A percentile compares a stretch with the other conserved stretches of the same genome.
These are phyloP conservation scores for Ips typographus DNA, from an alignment of 1,140 invertebrate genomes.

Conservation along the genomic window DNA sequence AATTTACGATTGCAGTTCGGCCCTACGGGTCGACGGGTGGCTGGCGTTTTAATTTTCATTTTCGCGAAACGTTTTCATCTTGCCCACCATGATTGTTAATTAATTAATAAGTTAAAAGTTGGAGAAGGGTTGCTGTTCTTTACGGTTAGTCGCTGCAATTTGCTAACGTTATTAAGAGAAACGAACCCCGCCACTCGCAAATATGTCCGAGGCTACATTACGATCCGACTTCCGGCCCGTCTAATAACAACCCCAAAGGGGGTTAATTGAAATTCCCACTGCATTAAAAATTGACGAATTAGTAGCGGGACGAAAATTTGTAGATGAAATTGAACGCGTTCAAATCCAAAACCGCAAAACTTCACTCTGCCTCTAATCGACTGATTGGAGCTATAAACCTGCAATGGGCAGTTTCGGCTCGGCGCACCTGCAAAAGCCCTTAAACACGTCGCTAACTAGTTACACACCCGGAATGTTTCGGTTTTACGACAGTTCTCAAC, in stretches of 20 bases:
- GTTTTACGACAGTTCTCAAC: constrained; percentile 40
- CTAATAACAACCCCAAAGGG: background rate
- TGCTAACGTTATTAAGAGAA: constrained; percentile 51
- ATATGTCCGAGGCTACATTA: constrained; percentile 50
- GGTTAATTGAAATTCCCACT: constrained; percentile 3
- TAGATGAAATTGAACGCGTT: too few species aligned
- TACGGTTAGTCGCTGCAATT: constrained; percentile 50
- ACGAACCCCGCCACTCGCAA: constrained; percentile 45
- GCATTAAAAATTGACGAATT: too few species aligned
- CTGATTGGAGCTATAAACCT: constrained; percentile 28
- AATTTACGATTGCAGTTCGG: constrained; percentile 41
- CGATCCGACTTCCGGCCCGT: constrained; percentile 33
- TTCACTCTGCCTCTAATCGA: constrained; percentile 18
- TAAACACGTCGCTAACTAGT: constrained; percentile 38
- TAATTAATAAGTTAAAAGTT: constrained; percentile 51
- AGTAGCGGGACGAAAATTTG: too few species aligned
- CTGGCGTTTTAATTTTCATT: constrained; percentile 50
- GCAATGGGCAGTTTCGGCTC: constrained; percentile 34
- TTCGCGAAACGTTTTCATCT: constrained; percentile 46
- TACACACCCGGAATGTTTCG: constrained; percentile 34
- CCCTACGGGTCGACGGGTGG: background rate
- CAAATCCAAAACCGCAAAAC: background rate
- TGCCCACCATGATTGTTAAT: constrained; percentile 52
- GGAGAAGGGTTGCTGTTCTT: constrained; percentile 46
- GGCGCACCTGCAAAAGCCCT: constrained; percentile 35